Conservation (phyloP, 2,113 vertebrate species). For the Bothrops jararaca region DNA sequence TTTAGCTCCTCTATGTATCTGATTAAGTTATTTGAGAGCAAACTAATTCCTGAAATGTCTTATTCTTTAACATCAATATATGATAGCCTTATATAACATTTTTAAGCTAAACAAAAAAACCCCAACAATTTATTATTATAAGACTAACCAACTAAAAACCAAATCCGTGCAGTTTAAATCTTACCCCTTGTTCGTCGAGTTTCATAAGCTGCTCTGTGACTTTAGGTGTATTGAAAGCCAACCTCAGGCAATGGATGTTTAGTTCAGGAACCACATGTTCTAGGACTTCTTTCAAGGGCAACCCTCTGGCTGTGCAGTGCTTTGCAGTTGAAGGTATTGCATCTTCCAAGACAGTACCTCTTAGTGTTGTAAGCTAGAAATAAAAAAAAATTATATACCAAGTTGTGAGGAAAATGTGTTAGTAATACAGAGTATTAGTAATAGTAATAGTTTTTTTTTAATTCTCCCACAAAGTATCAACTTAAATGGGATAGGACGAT, state of each 20-base stretch:
- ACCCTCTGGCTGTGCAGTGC: slow-evolving; percentile 85
- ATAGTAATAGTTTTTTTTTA: neutral
- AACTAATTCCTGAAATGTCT: neutral
- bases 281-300: slow-evolving; percentile 90
- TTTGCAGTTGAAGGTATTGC: slow-evolving; percentile 90
- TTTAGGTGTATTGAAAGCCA: slow-evolving; percentile 94
- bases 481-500: neutral
- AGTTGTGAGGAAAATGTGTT: neutral
- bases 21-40: neutral
- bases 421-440: neutral
- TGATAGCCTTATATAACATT: neutral
- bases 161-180: slow-evolving; percentile 25
- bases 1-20: neutral
- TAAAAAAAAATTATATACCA: neutral
- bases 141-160: neutral
- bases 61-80: neutral
- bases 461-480: neutral
- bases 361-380: slow-evolving; percentile 85
- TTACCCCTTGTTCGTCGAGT: slow-evolving; percentile 93
- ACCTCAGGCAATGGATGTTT: slow-evolving; percentile 85
- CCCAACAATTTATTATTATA: neutral
- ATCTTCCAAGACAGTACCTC: slow-evolving; percentile 89
- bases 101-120: neutral
- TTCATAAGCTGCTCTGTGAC: slow-evolving; percentile 97
- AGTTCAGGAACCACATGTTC: slow-evolving; percentile 90